phyloP scores from a whole-genome alignment of 2,888 invertebrate species.

The Epistrophe grossulariae region DNA sequence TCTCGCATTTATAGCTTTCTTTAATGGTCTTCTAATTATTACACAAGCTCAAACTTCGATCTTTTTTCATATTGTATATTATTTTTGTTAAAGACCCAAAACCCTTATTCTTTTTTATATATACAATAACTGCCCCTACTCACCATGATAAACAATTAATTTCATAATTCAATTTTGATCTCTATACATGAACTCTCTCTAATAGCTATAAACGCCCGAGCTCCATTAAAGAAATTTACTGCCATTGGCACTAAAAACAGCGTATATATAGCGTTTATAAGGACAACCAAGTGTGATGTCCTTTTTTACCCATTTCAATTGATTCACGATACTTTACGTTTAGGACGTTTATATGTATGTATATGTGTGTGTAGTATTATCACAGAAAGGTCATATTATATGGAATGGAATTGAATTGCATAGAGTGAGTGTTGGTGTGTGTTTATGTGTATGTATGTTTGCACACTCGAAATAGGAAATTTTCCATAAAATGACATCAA shows the following conservation, averaged over 20 bases:
- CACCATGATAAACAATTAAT: conserved; percentile 51
- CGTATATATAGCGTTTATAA: too few relatives aligned
- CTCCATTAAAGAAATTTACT: conserved; percentile 72
- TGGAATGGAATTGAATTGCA: not conserved
- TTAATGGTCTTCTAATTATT: not conserved
- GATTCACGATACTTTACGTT: conserved; percentile 7
- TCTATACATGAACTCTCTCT: conserved; percentile 52
- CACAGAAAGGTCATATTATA: not conserved
- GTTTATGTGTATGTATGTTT: not conserved
- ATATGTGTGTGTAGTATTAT: not conserved
- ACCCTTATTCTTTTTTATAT: not conserved
- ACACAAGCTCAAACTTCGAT: not conserved
- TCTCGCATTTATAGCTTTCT: not conserved
- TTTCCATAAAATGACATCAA: conserved; percentile 66
- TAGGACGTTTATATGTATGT: too few relatives aligned
- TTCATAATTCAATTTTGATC: conserved; percentile 71
- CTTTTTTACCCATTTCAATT: conserved; percentile 29
- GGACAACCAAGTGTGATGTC: conserved; percentile 51
- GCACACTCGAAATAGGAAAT: conserved; percentile 22
- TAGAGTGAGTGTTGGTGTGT: not conserved
- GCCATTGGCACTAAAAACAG: conserved; percentile 67
- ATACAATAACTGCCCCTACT: too few relatives aligned
- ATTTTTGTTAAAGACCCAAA: not conserved
- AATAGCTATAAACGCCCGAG: conserved; percentile 65
- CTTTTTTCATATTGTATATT: not conserved